Percentiles rank a stretch among this genome's conserved stretches.
phyloP scores from a whole-genome alignment of 2,797 vertebrate species.

The Nannoperca obscura region DNA sequence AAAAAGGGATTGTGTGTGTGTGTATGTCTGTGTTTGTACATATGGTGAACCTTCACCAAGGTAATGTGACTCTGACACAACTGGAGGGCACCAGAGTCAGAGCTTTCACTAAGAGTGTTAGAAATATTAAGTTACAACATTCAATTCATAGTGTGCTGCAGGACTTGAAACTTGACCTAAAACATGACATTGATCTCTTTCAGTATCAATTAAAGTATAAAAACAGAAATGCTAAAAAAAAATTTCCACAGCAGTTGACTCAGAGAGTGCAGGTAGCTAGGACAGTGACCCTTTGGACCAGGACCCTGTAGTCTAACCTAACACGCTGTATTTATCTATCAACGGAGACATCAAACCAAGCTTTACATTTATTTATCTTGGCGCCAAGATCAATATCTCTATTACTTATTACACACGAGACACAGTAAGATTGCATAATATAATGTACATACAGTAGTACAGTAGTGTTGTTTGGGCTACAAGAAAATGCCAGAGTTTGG shows the following conservation, averaged over 20 bases:
- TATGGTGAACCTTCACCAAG: constrained; percentile 42
- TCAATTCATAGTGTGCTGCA: constrained; percentile 39
- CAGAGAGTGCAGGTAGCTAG: constrained; percentile 25
- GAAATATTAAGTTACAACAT: constrained; percentile 70
- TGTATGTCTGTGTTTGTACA: constrained; percentile 7
- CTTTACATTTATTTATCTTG: constrained; percentile 18
- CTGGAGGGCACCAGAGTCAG: constrained; percentile 64
- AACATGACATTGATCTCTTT: constrained; percentile 29
- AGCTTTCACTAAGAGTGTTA: constrained; percentile 62
- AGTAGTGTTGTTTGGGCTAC: constrained; percentile 4
- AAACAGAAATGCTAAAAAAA: constrained; percentile 13
- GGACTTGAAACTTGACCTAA: constrained; percentile 62
- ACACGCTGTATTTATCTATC: constrained; percentile 28
- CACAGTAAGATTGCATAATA: constrained; percentile 2
- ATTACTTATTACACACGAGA: neutral
- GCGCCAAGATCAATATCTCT: neutral
- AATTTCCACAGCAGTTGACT: constrained; percentile 49
- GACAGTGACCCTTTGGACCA: constrained; percentile 55
- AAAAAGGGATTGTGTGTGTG: constrained; percentile 44
- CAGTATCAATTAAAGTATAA: constrained; percentile 31
- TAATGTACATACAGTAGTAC: neutral
- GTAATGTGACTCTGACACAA: constrained; percentile 70
- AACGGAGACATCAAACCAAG: constrained; percentile 21
- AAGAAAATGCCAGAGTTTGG: constrained; percentile 6
- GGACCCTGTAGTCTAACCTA: constrained; percentile 18